Conservation (phyloP, 1,140 invertebrate genomes). For the Drosophila parabipectinata region DNA sequence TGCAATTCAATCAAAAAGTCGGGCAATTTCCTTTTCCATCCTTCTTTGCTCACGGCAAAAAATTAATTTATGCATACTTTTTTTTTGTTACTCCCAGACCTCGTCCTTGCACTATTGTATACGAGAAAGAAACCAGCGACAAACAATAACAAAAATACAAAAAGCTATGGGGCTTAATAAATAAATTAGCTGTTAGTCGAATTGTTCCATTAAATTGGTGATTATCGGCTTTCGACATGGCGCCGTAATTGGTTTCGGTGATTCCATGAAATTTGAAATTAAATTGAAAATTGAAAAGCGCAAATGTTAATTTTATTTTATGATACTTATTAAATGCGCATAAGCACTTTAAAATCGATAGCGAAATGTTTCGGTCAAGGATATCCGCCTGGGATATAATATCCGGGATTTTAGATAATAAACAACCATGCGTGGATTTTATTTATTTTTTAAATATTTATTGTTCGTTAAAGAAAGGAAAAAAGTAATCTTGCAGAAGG, state of each 20-base stretch:
- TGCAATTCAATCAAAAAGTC: slow-evolving; percentile 46
- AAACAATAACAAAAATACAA: background rate
- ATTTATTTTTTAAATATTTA: background rate
- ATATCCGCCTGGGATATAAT: slow-evolving; percentile 28
- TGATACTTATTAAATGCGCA: slow-evolving; percentile 10
- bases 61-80: slow-evolving; percentile 21
- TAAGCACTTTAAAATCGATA: slow-evolving; percentile 16
- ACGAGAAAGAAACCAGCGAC: background rate
- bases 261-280: slow-evolving; percentile 24
- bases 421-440: background rate
- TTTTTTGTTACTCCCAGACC: background rate
- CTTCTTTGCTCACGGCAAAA: slow-evolving; percentile 9
- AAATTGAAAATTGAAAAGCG: slow-evolving; percentile 11
- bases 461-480: background rate
- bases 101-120: background rate
- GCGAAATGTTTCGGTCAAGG: slow-evolving; percentile 9
- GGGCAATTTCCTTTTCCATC: slow-evolving; percentile 1
- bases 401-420: slow-evolving; percentile 25
- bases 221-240: slow-evolving; percentile 21
- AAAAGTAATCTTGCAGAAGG: background rate
- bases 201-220: slow-evolving; percentile 29
- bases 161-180: slow-evolving; percentile 1
- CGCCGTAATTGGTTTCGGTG: slow-evolving; percentile 25
- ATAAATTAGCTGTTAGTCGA: slow-evolving; percentile 23
- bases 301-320: slow-evolving; percentile 12